Conservation (phyloP, 1,140 invertebrate species). For the Bemisia tabaci region DNA sequence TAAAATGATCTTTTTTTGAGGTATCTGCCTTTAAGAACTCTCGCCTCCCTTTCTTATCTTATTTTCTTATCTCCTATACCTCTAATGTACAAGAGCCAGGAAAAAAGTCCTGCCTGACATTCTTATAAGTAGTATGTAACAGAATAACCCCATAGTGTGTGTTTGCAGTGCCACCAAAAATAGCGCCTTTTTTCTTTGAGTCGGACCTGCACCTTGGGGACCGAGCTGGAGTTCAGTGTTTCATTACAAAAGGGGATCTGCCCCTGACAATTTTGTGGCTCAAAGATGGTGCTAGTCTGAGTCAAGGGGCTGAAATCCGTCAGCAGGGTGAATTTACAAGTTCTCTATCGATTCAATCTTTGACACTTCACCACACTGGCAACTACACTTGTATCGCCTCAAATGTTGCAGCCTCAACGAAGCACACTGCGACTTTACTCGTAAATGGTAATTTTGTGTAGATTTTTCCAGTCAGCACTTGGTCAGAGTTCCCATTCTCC, state of each 20-base stretch:
- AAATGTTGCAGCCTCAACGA: conserved; percentile 44
- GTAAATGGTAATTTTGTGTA: conserved; percentile 45
- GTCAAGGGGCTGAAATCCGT: conserved; percentile 40
- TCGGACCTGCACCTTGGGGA: conserved; percentile 44
- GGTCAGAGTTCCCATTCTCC: too few relatives aligned
- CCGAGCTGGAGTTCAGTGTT: conserved; percentile 48
- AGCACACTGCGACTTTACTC: conserved; percentile 44
- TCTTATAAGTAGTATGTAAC: too few relatives aligned
- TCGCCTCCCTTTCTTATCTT: too few relatives aligned
- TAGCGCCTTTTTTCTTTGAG: conserved; percentile 47
- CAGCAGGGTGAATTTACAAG: conserved; percentile 47
- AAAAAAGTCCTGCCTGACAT: too few relatives aligned
- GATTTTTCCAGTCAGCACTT: too few relatives aligned
- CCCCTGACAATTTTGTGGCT: conserved; percentile 54
- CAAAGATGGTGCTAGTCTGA: conserved; percentile 42
- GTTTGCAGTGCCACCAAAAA: conserved; percentile 46
- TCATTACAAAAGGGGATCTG: conserved; percentile 47
- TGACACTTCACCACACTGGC: conserved; percentile 56
- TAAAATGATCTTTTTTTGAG: too few relatives aligned
- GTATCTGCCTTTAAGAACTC: too few relatives aligned
- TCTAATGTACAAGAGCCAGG: too few relatives aligned
- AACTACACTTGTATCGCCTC: conserved; percentile 32
- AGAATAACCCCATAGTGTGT: too few relatives aligned
- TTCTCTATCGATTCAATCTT: conserved; percentile 43
- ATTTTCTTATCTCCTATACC: too few relatives aligned